Conservation (phyloP, 1,140 invertebrate species). For the Neoseiulus cucumeris region DNA sequence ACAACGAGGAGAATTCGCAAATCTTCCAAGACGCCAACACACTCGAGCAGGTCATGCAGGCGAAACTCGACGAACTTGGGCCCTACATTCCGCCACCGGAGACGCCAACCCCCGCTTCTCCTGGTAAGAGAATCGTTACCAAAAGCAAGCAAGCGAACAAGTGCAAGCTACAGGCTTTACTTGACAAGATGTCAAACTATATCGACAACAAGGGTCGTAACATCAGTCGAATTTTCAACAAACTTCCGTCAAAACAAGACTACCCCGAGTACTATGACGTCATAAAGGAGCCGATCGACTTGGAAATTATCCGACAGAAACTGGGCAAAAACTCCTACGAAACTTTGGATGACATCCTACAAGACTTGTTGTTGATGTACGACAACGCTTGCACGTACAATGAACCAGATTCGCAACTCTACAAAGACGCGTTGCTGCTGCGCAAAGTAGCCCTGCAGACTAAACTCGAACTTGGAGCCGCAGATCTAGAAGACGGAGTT, state of each 20-base stretch:
- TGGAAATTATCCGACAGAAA: slow-evolving; percentile 81
- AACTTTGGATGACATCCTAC: slow-evolving; percentile 65
- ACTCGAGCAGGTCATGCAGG: slow-evolving; percentile 59
- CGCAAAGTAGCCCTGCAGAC: slow-evolving; percentile 78
- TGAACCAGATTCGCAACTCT: slow-evolving; percentile 94
- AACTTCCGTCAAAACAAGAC: slow-evolving; percentile 64
- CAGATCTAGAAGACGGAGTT: slow-evolving; percentile 60
- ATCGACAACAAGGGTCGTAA: slow-evolving; percentile 29
- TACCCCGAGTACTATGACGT: slow-evolving; percentile 96
- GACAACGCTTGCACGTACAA: slow-evolving; percentile 99
- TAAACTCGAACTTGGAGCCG: slow-evolving; percentile 50
- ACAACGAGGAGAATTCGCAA: slow-evolving; percentile 83
- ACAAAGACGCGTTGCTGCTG: slow-evolving; percentile 86
- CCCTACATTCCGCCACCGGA: slow-evolving; percentile 19
- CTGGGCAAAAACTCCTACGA: slow-evolving; percentile 55
- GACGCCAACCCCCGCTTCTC: neutral
- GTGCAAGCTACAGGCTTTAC: slow-evolving; percentile 62
- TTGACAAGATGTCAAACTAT: slow-evolving; percentile 69
- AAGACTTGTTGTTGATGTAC: slow-evolving; percentile 90
- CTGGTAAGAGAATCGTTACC: neutral
- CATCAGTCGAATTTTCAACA: slow-evolving; percentile 34
- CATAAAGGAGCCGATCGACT: slow-evolving; percentile 89
- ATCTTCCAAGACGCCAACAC: slow-evolving; percentile 84
- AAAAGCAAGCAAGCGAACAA: neutral
- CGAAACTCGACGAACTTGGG: slow-evolving; percentile 56